Evolutionary conservation across 2,888 invertebrate species (phyloP).

Genomic region (Coleophora deauratella): DNA sequence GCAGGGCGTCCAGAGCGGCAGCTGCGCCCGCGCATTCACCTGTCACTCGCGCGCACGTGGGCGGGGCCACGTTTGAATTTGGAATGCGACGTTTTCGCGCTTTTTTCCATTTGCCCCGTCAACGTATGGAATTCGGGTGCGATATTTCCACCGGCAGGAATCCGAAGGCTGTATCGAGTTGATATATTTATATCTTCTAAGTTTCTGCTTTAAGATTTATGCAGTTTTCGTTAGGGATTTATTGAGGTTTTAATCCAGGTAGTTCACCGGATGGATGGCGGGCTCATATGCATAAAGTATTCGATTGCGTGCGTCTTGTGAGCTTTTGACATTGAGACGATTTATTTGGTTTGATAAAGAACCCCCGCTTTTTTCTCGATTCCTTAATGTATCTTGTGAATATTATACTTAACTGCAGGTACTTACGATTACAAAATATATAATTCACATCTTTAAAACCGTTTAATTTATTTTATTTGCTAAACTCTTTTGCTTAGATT

Average conservation of each 20-base stretch:
- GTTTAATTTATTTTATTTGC: too few species aligned
- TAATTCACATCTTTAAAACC: too few species aligned
- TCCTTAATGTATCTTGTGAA: too few species aligned
- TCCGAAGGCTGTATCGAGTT: conserved; percentile 61
- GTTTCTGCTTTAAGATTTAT: conserved; percentile 51
- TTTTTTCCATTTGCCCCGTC: conserved; percentile 59
- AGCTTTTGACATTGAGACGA: background rate
- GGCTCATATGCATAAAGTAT: background rate
- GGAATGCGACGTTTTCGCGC: conserved; percentile 55
- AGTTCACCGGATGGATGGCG: conserved; percentile 22
- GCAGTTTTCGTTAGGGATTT: conserved; percentile 45
- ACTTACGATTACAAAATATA: too few species aligned
- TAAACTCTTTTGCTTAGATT: too few species aligned
- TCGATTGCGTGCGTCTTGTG: background rate
- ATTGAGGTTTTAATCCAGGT: conserved; percentile 51
- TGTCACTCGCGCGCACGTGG: conserved; percentile 62
- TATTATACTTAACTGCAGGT: too few species aligned
- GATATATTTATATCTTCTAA: conserved; percentile 55
- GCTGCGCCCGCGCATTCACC: conserved; percentile 63
- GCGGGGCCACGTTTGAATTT: conserved; percentile 40
- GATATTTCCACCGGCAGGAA: conserved; percentile 68
- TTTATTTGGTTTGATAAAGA: too few species aligned
- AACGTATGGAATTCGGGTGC: conserved; percentile 69
- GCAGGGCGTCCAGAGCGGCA: conserved; percentile 37
- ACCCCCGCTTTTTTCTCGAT: too few species aligned